Conservation (phyloP, 2,797 vertebrate genomes). For the Hyperoplus immaculatus region DNA sequence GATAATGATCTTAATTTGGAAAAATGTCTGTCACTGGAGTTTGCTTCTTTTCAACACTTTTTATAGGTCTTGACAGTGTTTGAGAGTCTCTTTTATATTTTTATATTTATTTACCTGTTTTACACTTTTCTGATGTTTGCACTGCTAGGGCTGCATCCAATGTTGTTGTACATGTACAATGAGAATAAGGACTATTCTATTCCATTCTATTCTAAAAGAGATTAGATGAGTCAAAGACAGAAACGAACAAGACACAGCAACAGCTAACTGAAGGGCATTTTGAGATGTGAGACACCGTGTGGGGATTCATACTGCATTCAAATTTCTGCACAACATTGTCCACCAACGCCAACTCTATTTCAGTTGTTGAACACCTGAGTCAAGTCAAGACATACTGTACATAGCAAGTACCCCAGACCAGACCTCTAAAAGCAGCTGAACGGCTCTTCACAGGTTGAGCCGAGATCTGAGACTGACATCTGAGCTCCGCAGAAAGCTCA, state of each 20-base stretch:
- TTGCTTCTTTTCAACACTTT: constrained; percentile 55
- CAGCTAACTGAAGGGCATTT: constrained; percentile 18
- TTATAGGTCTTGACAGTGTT: too few relatives aligned
- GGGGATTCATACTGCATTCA: constrained; percentile 31
- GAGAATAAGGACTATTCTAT: too few relatives aligned
- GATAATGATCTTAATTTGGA: constrained; percentile 82
- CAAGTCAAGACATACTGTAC: constrained; percentile 54
- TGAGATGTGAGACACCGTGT: too few relatives aligned
- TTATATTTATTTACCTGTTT: too few relatives aligned
- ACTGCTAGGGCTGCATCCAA: too few relatives aligned
- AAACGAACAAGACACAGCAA: constrained; percentile 47
- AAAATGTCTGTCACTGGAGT: constrained; percentile 76
- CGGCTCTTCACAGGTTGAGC: constrained; percentile 63
- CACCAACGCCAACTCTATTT: constrained; percentile 47
- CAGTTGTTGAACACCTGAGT: constrained; percentile 59
- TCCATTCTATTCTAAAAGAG: constrained; percentile 55
- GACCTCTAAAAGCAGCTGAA: constrained; percentile 60
- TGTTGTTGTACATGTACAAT: too few relatives aligned
- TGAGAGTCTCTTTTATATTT: too few relatives aligned
- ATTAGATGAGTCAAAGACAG: constrained; percentile 42
- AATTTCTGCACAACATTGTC: constrained; percentile 49
- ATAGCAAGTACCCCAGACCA: constrained; percentile 48
- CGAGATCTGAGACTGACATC: constrained; percentile 72
- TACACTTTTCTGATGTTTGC: too few relatives aligned
- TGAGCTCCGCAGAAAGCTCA: constrained; percentile 67